Conservation (phyloP, 2,113 vertebrate species). For the Acanthisitta chloris region DNA sequence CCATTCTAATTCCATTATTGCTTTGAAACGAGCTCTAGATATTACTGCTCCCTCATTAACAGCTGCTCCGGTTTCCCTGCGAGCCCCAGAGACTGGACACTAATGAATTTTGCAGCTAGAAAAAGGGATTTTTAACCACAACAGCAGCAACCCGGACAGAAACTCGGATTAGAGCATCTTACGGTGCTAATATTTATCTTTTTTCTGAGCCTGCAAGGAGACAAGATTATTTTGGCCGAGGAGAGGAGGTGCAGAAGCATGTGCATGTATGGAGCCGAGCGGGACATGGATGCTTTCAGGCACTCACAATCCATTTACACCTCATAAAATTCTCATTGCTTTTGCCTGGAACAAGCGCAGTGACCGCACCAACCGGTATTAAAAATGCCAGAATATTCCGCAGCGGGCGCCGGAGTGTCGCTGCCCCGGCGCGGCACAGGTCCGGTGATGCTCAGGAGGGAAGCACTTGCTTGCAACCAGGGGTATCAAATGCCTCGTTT, state of each 20-base stretch:
- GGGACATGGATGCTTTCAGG: not conserved
- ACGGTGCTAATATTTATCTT: not conserved
- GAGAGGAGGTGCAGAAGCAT: not conserved
- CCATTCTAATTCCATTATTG: conserved; percentile 52
- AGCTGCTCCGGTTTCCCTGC: conserved; percentile 30
- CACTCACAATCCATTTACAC: conserved; percentile 43
- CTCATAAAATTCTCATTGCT: conserved; percentile 54
- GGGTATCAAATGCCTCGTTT: not conserved
- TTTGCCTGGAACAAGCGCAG: conserved; percentile 1
- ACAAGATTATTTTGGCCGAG: not conserved
- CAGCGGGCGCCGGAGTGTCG: rapidly evolving
- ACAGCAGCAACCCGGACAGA: not conserved
- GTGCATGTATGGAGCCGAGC: rapidly evolving
- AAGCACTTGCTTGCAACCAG: rapidly evolving
- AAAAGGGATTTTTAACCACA: conserved; percentile 5
- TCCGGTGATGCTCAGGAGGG: rapidly evolving
- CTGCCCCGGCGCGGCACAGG: not conserved
- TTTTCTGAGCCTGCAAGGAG: not conserved
- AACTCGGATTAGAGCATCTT: not conserved
- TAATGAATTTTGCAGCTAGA: conserved; percentile 26
- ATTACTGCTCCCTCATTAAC: conserved; percentile 32
- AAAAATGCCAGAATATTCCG: not conserved
- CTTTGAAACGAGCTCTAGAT: conserved; percentile 24
- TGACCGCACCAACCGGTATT: not conserved
- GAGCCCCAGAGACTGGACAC: conserved; percentile 20